Conservation (phyloP, 2,113 vertebrate species). For the Neotragus pygmaeus region DNA sequence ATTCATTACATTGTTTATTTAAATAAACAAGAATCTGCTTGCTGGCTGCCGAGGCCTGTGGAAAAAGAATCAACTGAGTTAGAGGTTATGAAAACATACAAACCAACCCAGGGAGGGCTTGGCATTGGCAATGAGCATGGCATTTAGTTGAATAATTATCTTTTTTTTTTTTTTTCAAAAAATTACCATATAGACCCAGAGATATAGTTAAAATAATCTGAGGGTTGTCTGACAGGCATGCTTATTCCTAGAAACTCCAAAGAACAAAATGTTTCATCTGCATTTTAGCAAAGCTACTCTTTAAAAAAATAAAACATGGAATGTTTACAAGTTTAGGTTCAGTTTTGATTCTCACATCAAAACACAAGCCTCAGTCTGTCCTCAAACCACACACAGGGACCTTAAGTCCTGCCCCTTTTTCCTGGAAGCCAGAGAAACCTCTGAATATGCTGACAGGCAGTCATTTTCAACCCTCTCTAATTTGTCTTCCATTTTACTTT, state of each 20-base stretch:
- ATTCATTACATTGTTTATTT: not conserved
- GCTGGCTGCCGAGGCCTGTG: not conserved
- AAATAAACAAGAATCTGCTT: not conserved
- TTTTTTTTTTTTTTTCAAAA: not conserved
- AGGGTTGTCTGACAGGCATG: not conserved
- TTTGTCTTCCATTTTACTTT: constrained; percentile 57
- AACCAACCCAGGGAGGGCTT: not conserved
- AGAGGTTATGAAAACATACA: not conserved
- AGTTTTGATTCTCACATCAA: constrained; percentile 61
- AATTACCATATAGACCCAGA: not conserved
- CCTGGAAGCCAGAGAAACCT: constrained; percentile 43
- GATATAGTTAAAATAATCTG: not conserved
- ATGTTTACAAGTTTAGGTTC: constrained; percentile 54
- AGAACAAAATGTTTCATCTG: constrained; percentile 30
- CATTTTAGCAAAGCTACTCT: constrained; percentile 32
- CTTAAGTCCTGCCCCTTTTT: constrained; percentile 14
- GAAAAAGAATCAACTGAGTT: not conserved
- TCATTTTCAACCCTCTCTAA: constrained; percentile 33
- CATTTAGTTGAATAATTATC: not conserved
- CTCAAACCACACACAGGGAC: constrained; percentile 50
- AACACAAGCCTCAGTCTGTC: constrained; percentile 53
- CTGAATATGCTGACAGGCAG: constrained; percentile 30
- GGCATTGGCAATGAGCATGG: not conserved
- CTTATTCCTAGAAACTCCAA: not conserved
- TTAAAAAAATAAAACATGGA: constrained; percentile 7